Conservation (phyloP, 2,888 invertebrate species). For the Liodrosophila aerea region DNA sequence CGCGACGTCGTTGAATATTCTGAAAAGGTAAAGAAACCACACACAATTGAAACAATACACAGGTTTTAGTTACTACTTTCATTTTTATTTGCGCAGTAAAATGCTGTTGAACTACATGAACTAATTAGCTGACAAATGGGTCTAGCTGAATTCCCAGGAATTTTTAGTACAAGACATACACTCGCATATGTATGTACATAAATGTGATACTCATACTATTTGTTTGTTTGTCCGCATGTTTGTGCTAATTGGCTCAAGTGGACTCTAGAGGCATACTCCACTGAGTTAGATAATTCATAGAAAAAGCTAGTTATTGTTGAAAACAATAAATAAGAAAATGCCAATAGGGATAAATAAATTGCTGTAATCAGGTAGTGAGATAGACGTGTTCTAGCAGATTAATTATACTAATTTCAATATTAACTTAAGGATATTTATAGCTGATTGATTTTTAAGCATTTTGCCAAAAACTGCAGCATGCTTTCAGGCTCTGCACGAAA, state of each 20-base stretch:
- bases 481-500: too few relatives aligned
- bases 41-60: not conserved
- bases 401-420: too few relatives aligned
- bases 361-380: too few relatives aligned
- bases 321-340: not conserved
- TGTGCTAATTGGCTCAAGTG: conserved; percentile 45
- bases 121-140: conserved; percentile 70
- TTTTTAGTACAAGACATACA: conserved; percentile 29
- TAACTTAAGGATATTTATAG: too few relatives aligned
- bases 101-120: conserved; percentile 57
- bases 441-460: too few relatives aligned
- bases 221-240: not conserved
- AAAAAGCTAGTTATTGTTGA: conserved; percentile 8
- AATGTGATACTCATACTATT: not conserved
- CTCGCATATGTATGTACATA: conserved; percentile 7
- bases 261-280: conserved; percentile 31
- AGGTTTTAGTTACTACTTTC: conserved; percentile 16
- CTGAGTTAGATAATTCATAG: conserved; percentile 12
- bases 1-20: conserved; percentile 95
- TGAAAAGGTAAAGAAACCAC: conserved; percentile 87
- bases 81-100: conserved; percentile 54
- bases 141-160: conserved; percentile 49
- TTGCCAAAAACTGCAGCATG: too few relatives aligned
- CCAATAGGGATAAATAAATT: not conserved
- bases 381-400: too few relatives aligned